Evolutionary conservation across 2,113 vertebrate species (phyloP).

Genomic region (Gasterosteus aculeatus): DNA sequence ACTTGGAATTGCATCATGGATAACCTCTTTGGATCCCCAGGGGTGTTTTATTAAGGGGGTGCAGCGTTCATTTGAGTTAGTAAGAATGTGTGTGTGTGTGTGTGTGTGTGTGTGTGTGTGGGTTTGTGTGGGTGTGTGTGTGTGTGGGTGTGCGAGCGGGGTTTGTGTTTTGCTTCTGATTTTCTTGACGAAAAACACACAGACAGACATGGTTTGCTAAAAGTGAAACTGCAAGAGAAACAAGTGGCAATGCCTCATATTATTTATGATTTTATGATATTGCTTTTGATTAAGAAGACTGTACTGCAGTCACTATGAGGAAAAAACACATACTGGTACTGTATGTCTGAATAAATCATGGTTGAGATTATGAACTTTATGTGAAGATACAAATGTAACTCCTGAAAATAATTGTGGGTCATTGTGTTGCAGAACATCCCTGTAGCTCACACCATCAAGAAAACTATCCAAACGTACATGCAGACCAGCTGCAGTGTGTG

Average conservation of each 20-base stretch:
- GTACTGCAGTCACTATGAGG: too few relatives aligned
- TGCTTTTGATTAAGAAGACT: too few relatives aligned
- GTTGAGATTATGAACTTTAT: background rate
- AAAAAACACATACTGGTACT: too few relatives aligned
- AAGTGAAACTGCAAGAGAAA: conserved; percentile 15
- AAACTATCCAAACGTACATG: conserved; percentile 26
- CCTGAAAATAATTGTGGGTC: background rate
- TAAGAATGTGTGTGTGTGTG: background rate
- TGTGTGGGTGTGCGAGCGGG: too few relatives aligned
- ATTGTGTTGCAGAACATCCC: conserved; percentile 9
- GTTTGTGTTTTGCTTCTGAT: background rate
- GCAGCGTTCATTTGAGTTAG: background rate
- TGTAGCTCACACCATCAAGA: conserved; percentile 31
- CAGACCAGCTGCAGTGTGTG: conserved; percentile 23
- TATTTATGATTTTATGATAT: background rate
- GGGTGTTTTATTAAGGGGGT: conserved; percentile 8
- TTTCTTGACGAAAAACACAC: background rate
- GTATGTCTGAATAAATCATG: background rate
- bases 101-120: background rate
- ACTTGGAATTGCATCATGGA: conserved; percentile 3
- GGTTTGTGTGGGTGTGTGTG: background rate
- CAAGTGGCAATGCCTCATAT: background rate
- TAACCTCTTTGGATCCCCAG: conserved; percentile 27
- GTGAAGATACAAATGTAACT: background rate
- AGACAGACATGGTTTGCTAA: background rate